Percentiles rank a stretch among this genome's conserved stretches.
Conservation (phyloP, 2,113 vertebrate species). For the Corythornis vintsioides region DNA sequence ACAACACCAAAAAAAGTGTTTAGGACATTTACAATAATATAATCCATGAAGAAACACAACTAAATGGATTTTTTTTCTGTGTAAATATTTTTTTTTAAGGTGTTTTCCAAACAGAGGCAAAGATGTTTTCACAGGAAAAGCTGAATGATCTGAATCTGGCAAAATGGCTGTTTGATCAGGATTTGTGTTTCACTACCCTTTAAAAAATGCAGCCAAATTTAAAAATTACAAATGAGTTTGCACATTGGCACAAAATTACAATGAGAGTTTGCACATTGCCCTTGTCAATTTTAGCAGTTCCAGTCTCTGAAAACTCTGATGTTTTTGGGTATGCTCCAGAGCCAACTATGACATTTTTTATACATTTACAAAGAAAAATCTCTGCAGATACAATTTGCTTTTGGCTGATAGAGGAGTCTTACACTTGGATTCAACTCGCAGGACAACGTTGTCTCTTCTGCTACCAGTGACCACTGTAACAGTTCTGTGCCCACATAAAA, state of each 20-base stretch:
- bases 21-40: neutral
- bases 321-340: neutral
- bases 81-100: neutral
- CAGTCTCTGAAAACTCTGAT: neutral
- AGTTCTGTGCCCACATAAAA: neutral
- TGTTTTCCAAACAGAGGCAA: neutral
- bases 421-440: neutral
- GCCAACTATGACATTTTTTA: neutral
- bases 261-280: neutral
- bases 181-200: neutral
- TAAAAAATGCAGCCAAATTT: neutral
- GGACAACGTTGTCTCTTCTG: accelerated
- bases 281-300: neutral
- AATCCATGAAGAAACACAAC: neutral
- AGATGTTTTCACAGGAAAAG: neutral
- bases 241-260: neutral
- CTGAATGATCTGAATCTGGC: neutral
- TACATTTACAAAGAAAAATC: neutral
- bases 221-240: too few relatives aligned
- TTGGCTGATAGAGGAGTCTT: neutral
- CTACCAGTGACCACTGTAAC: neutral
- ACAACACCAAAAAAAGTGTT: neutral
- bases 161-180: neutral
- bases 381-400: neutral
- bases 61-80: neutral